These are phyloP conservation scores for Caenorhabditis plicata DNA, from an alignment of 2,888 invertebrate species.

Conservation along the genomic window DNA sequence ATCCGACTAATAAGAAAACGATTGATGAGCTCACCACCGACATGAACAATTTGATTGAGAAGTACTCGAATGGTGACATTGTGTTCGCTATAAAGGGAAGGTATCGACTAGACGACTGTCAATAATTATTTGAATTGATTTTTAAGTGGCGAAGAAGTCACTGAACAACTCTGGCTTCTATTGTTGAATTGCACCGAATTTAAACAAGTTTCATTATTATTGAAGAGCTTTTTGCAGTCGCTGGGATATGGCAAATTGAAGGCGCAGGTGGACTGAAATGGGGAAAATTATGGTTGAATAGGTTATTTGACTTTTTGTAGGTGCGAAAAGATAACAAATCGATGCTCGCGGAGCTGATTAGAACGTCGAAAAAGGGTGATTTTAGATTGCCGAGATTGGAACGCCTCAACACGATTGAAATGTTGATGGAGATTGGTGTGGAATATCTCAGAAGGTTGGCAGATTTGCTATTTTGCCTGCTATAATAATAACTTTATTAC, in stretches of 20 bases:
- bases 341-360: constrained; percentile 15
- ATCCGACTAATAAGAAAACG: neutral
- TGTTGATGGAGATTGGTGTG: constrained; percentile 35
- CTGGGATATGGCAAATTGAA: constrained; percentile 22
- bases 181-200: constrained; percentile 12
- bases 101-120: neutral
- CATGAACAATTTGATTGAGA: constrained; percentile 14
- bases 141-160: constrained; percentile 31
- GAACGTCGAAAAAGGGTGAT: constrained; percentile 12
- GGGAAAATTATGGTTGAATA: neutral
- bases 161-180: constrained; percentile 31
- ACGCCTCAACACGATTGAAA: constrained; percentile 23
- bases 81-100: constrained; percentile 13
- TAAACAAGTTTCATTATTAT: constrained; percentile 10
- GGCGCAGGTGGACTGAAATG: constrained; percentile 3
- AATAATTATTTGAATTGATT: neutral
- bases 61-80: constrained; percentile 14
- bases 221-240: constrained; percentile 25
- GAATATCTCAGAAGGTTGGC: constrained; percentile 15
- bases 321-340: constrained; percentile 24
- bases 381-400: constrained; percentile 28
- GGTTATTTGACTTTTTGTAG: neutral
- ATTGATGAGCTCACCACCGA: constrained; percentile 12
- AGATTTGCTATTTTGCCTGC: neutral
- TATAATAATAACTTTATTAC: too few relatives aligned